A percentile compares a stretch with the other conserved stretches of the same genome.
These are phyloP conservation scores for Brachionus calyciflorus DNA, from an alignment of 1,140 invertebrate genomes.

Conservation along the genomic window DNA sequence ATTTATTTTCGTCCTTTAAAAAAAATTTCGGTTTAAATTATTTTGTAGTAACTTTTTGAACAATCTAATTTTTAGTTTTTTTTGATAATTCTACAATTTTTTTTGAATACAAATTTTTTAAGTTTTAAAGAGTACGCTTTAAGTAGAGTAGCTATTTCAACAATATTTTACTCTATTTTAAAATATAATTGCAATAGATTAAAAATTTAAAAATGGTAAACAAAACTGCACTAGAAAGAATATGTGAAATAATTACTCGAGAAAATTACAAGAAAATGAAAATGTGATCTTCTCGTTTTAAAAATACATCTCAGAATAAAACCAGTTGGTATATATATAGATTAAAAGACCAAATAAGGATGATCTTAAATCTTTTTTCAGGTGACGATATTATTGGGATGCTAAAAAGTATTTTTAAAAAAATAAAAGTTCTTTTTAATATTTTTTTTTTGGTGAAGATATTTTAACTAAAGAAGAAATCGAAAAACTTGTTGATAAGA, in stretches of 20 bases:
- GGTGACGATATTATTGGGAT: neutral
- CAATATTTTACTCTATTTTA: no score
- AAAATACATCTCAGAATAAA: neutral
- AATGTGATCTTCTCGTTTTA: constrained; percentile 10
- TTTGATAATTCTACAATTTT: no score
- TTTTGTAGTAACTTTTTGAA: no score
- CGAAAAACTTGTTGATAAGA: neutral
- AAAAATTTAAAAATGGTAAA: no score
- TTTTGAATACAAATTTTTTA: no score
- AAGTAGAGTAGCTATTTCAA: no score
- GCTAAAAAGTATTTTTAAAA: constrained; percentile 8
- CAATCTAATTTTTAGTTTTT: no score
- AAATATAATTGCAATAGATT: no score
- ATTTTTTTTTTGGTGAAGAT: neutral
- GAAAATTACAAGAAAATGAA: constrained; percentile 5
- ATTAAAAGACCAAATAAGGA: constrained; percentile 4
- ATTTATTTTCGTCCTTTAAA: no score
- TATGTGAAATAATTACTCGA: neutral
- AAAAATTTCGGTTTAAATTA: no score
- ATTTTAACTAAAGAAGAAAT: constrained; percentile 4
- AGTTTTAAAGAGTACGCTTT: no score
- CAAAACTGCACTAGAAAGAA: neutral
- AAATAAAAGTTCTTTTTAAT: constrained; percentile 1
- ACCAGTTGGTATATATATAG: neutral
- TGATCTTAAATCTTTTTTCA: neutral